These are phyloP conservation scores for Myotis yumanensis DNA, from an alignment of 2,113 vertebrate species.

Conservation along the genomic window DNA sequence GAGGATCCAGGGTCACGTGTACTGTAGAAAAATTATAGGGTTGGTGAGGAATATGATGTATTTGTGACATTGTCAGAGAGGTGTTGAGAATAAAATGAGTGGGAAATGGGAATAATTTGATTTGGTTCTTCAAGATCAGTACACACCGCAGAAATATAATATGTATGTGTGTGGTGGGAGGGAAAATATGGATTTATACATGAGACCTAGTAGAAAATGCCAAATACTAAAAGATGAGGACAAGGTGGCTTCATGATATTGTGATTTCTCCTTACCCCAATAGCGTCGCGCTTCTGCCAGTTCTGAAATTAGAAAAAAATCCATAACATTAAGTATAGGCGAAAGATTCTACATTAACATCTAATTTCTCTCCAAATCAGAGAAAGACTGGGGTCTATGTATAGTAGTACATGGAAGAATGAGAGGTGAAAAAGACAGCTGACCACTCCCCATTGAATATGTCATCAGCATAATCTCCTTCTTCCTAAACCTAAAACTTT, in stretches of 20 bases:
- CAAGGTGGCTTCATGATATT: neutral
- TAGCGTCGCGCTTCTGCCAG: neutral
- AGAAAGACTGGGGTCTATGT: neutral
- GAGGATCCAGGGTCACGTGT: fast-evolving
- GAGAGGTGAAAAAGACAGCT: no score
- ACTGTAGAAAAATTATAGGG: slow-evolving; percentile 1
- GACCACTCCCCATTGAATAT: no score
- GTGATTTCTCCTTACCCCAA: slow-evolving; percentile 24
- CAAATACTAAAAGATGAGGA: neutral
- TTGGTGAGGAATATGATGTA: neutral
- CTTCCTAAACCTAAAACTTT: no score
- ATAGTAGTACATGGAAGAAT: neutral
- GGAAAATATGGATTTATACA: neutral
- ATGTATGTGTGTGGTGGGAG: neutral
- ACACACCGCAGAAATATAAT: neutral
- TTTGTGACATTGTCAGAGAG: neutral
- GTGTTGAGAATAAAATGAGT: neutral
- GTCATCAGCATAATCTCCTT: no score
- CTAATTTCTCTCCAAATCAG: no score
- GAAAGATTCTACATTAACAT: neutral
- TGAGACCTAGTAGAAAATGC: neutral
- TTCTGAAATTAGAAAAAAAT: slow-evolving; percentile 33
- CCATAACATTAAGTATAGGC: neutral
- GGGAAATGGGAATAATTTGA: neutral
- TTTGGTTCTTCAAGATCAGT: neutral